Evolutionary conservation across 2,888 invertebrate species (phyloP), one percentile per base, ranked within the genome.

Genomic region (Mythimna ferrago): DNA sequence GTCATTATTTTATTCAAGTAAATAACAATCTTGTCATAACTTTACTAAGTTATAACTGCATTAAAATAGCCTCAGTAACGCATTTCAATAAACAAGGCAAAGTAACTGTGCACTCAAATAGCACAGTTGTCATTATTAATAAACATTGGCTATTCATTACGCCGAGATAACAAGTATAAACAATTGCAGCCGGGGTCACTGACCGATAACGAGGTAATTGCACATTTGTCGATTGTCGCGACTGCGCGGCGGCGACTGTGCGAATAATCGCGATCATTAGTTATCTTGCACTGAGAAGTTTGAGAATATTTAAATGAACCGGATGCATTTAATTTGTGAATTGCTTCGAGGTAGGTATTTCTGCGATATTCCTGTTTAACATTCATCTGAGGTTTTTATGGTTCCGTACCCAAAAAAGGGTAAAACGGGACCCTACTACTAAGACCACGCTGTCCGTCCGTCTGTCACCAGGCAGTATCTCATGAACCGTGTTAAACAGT

Each of bases 151-250:
- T 72, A 73, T 76, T 84, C 66, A 82, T 83, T 82, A 76, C 61
- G 58, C 9, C 60, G n/a, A 76, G 79, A 85, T 83, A 83, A 67
- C 69, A 53, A 58, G 32, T 76, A 76, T 79, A 77, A 80, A 86
- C 81, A 87, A 80, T 76, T 80, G 78, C 81, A 76, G 58, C 60
- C 58, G 53, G 73, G 78, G 81, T 78, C 32, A 79, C 66, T 79
- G 84, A 80, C 81, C 84, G 86, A 87, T 87, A 87, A 78, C 81
- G 71, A 75, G 66, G 71, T 74, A 73, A 82, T 78, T 86, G 76
- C 73, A 73, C 66, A 82, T 71, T 76, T 71, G 71, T 76, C 64
- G 60, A 60, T 32, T 32, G 75, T 68, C 53, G 73, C 73, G 64
- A 35, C 68, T 16, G 26, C 62, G 54, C 44, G 56, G 0, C 56